These are phyloP conservation scores for Noctilio leporinus DNA, from an alignment of 2,113 vertebrate genomes.

Conservation along the genomic window DNA sequence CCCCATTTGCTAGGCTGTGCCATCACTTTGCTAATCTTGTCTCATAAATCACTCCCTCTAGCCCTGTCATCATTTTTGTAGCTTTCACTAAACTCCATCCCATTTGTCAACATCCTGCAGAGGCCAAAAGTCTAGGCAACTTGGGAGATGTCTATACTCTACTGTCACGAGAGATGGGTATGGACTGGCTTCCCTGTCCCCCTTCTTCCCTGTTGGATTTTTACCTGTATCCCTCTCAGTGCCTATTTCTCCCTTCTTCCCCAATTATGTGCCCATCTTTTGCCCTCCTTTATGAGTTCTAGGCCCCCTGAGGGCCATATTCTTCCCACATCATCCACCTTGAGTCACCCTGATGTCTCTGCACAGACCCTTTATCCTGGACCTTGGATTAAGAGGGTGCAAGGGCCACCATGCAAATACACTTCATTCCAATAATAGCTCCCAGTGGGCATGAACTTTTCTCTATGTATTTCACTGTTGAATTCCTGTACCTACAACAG, in stretches of 20 bases:
- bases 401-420: not conserved
- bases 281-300: not conserved
- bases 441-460: not conserved
- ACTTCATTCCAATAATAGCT: not conserved
- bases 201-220: not conserved
- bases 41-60: conserved; percentile 35
- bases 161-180: not conserved
- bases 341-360: not conserved
- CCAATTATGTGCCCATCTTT: not conserved
- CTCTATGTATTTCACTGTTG: not conserved
- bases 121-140: not conserved
- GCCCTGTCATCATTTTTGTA: conserved; percentile 1
- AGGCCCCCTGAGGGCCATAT: not conserved
- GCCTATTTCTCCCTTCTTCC: not conserved
- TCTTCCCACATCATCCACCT: not conserved
- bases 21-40: not conserved
- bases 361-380: not conserved
- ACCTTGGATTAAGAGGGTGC: not conserved
- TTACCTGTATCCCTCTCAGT: not conserved
- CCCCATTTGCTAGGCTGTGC: not conserved
- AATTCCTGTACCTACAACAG: not conserved
- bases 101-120: conserved; percentile 13
- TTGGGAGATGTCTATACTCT: not conserved
- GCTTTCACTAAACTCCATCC: conserved; percentile 10
- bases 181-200: not conserved